These are phyloP conservation scores for Pachycephus smyrnensis DNA, from an alignment of 2,888 invertebrate genomes.

Conservation along the genomic window DNA sequence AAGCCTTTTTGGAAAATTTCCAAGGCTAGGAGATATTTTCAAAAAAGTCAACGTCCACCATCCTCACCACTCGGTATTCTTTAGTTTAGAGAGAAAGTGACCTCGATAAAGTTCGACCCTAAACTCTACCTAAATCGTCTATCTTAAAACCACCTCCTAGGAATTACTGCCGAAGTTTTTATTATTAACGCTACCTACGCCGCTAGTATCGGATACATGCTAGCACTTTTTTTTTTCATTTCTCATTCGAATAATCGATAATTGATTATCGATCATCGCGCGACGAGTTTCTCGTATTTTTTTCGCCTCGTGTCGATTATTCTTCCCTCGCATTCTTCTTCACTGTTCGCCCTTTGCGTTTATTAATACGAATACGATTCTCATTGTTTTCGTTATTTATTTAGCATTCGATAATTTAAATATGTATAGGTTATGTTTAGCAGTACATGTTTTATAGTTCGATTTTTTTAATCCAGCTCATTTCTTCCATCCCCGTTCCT, in stretches of 20 bases:
- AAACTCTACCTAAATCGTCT: slow-evolving; percentile 52
- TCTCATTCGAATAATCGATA: slow-evolving; percentile 49
- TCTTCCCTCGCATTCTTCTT: background rate
- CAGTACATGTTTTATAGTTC: slow-evolving; percentile 57
- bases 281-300: background rate
- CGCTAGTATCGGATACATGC: slow-evolving; percentile 56
- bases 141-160: slow-evolving; percentile 55
- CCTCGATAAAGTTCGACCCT: slow-evolving; percentile 60
- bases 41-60: slow-evolving; percentile 16
- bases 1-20: background rate
- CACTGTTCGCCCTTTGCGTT: slow-evolving; percentile 23
- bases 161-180: slow-evolving; percentile 56
- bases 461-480: slow-evolving; percentile 28
- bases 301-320: too few relatives aligned
- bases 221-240: slow-evolving; percentile 38
- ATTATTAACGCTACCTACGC: slow-evolving; percentile 39
- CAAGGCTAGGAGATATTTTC: background rate
- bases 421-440: slow-evolving; percentile 64
- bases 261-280: slow-evolving; percentile 56
- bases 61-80: slow-evolving; percentile 26
- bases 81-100: slow-evolving; percentile 63
- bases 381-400: slow-evolving; percentile 20
- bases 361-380: slow-evolving; percentile 59
- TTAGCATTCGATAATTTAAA: slow-evolving; percentile 65
- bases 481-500: slow-evolving; percentile 16